Conservation (phyloP, 2,888 invertebrate species). For the Tuberolachnus salignus region DNA sequence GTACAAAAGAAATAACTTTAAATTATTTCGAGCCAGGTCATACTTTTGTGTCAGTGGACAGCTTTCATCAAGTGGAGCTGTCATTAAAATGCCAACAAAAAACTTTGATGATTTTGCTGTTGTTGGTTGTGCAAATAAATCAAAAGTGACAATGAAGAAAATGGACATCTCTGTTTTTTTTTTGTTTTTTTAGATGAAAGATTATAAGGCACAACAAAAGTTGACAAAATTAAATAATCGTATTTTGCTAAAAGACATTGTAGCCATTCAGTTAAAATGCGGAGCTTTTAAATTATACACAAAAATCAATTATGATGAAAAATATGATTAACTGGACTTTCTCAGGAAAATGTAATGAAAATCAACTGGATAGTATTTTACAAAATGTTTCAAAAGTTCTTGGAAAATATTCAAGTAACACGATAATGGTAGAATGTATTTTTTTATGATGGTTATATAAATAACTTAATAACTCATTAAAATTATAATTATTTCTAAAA, state of each 20-base stretch:
- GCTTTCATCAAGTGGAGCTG: conserved; percentile 21
- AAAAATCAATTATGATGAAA: background rate
- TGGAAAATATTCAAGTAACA: too few relatives aligned
- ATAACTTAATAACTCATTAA: too few relatives aligned
- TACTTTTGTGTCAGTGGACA: conserved; percentile 12
- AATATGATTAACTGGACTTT: background rate
- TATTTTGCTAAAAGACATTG: background rate
- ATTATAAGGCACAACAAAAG: background rate
- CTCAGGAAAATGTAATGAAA: background rate
- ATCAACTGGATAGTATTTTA: too few relatives aligned
- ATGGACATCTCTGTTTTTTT: conserved; percentile 15
- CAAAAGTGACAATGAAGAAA: background rate
- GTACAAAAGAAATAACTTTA: conserved; percentile 10
- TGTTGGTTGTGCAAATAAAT: conserved; percentile 11
- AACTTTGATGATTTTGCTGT: conserved; percentile 27
- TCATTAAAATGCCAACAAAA: conserved; percentile 56
- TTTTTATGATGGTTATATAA: too few relatives aligned
- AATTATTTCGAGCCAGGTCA: conserved; percentile 16
- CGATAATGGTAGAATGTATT: too few relatives aligned
- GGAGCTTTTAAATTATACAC: background rate
- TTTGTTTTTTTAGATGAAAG: conserved; percentile 45
- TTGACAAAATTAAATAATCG: background rate
- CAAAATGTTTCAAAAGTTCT: too few relatives aligned
- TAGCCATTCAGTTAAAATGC: background rate
- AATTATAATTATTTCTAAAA: too few relatives aligned